Conservation (phyloP, 1,140 invertebrate species). For the Hyles vespertilio region DNA sequence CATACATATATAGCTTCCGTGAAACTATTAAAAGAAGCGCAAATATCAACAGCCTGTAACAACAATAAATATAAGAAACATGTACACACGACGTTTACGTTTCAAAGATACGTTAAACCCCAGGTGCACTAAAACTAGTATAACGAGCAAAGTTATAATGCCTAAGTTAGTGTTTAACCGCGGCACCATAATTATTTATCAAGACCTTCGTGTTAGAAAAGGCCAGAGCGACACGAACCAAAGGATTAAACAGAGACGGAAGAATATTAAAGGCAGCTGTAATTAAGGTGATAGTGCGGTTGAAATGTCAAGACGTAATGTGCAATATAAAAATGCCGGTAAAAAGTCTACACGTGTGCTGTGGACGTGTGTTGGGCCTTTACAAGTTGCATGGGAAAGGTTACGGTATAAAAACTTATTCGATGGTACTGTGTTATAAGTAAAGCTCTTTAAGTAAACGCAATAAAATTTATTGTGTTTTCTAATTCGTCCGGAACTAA, state of each 20-base stretch:
- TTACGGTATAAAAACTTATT: constrained; percentile 1
- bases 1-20: too few species aligned
- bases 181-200: constrained; percentile 24
- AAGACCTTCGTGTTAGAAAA: constrained; percentile 18
- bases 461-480: too few species aligned
- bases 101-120: constrained; percentile 14
- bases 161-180: constrained; percentile 14
- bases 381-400: neutral
- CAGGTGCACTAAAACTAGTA: constrained; percentile 19
- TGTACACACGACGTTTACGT: constrained; percentile 12
- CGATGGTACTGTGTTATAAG: too few species aligned
- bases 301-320: constrained; percentile 58
- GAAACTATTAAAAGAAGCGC: too few species aligned
- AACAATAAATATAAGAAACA: neutral
- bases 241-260: constrained; percentile 16
- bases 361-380: neutral
- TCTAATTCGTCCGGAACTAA: too few species aligned
- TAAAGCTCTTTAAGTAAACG: too few species aligned
- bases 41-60: too few species aligned
- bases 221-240: constrained; percentile 6
- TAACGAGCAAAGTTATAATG: constrained; percentile 20
- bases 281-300: constrained; percentile 45
- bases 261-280: constrained; percentile 22
- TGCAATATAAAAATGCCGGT: constrained; percentile 30
- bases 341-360: constrained; percentile 29